Base-by-base conservation (phyloP, 2,888 invertebrate species). In the Stenolophus ochropezus region DNA sequence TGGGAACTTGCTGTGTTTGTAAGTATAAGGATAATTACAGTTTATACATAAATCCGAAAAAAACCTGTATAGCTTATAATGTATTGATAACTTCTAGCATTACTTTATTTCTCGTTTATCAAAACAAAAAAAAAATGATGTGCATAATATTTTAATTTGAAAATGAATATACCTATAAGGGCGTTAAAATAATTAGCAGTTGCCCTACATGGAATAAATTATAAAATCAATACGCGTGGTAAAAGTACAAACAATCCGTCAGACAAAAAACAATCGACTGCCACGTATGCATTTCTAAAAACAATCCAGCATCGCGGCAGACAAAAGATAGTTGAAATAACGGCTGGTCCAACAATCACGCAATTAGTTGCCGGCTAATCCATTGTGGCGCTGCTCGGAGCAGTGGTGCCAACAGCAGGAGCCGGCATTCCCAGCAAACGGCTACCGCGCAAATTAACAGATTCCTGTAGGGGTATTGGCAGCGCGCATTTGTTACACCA, bases 1-100 rank as follows among this genome's bases (percentile, higher is more conserved):
- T 80, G 23, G 80, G 80, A 53, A 58, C 56, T 8, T 80, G 80
- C 69, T 80, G 80, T 33, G 20, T 73, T 8, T 80, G 80, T 80
- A 80, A 27, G 80, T 75, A 53, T n/a, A 47, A 42, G 0, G 0
- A 42, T 42, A 4, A 42, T 42, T 11, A 11, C n/a, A n/a, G n/a
- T n/a, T n/a, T n/a, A n/a, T n/a, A n/a, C n/a, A n/a, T n/a, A n/a
- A n/a, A n/a, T n/a, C n/a, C n/a, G n/a, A n/a, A n/a, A n/a, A n/a
- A n/a, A n/a, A n/a, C n/a, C n/a, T n/a, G n/a, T n/a, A n/a, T n/a
- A n/a, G n/a, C n/a, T n/a, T n/a, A n/a, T n/a, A n/a, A n/a, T n/a
- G n/a, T n/a, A n/a, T n/a, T n/a, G n/a, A n/a, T n/a, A n/a, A n/a
- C n/a, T n/a, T n/a, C n/a, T n/a, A n/a, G n/a, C n/a, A n/a, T n/a